phyloP scores from a whole-genome alignment of 2,113 vertebrate genomes.

The Stercorarius parasiticus region DNA sequence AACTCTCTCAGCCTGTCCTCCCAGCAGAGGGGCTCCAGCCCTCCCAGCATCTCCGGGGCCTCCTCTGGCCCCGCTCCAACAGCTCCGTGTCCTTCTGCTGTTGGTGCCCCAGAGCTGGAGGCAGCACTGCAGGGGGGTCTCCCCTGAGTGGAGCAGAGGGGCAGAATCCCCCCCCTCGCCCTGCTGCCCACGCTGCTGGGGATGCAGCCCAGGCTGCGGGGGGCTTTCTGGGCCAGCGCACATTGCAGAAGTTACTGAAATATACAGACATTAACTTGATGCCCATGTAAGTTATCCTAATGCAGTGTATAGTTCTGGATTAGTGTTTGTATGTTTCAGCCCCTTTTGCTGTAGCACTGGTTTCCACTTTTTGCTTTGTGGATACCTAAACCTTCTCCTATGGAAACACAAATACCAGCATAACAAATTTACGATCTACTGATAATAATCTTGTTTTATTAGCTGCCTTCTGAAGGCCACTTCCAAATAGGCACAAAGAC shows the following conservation, averaged over 20 bases:
- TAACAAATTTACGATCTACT: not conserved
- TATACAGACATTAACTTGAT: fast-evolving
- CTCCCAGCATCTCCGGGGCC: not conserved
- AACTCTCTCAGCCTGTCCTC: not conserved
- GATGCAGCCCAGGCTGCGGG: not conserved
- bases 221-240: not conserved
- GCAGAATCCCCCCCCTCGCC: not conserved
- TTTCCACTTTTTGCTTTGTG: not conserved
- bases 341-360: not conserved
- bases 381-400: not conserved
- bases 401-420: not conserved
- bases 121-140: not conserved
- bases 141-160: not conserved
- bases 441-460: not conserved
- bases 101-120: not conserved
- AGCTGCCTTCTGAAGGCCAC: not conserved
- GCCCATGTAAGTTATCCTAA: fast-evolving
- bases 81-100: not conserved
- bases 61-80: not conserved
- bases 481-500: not conserved
- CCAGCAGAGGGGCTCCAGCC: not conserved
- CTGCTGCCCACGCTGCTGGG: not conserved
- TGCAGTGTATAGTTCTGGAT: fast-evolving
- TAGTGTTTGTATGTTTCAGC: not conserved
- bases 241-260: not conserved